Conservation (phyloP, 2,113 vertebrate species). For the Gopherus flavomarginatus region DNA sequence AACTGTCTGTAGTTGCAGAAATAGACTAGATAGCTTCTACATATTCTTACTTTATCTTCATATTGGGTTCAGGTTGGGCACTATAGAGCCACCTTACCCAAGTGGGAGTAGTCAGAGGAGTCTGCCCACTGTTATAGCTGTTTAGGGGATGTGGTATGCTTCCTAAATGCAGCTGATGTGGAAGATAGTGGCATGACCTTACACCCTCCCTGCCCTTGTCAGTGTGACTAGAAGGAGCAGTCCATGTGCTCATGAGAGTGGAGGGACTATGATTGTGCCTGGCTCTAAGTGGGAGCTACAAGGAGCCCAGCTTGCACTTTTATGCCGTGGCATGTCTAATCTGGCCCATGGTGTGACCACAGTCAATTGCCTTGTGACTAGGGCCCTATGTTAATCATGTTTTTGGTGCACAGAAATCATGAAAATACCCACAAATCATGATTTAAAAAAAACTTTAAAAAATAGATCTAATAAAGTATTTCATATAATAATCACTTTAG, state of each 20-base stretch:
- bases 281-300: neutral
- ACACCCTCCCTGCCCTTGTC: neutral
- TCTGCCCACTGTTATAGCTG: neutral
- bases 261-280: neutral
- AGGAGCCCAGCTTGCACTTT: accelerated
- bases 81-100: neutral
- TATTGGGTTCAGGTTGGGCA: neutral
- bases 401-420: neutral
- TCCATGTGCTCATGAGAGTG: accelerated
- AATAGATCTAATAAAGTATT: neutral
- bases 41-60: neutral
- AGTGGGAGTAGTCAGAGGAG: neutral
- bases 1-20: neutral
- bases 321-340: neutral
- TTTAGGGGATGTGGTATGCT: neutral
- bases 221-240: neutral
- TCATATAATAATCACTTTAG: neutral
- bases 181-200: neutral
- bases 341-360: neutral
- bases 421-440: neutral
- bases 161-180: too few relatives aligned
- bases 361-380: neutral
- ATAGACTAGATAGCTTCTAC: neutral
- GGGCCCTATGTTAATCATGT: neutral
- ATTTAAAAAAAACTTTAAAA: neutral